phyloP scores from a whole-genome alignment of 2,888 invertebrate genomes.

The Diarsia dahlii region DNA sequence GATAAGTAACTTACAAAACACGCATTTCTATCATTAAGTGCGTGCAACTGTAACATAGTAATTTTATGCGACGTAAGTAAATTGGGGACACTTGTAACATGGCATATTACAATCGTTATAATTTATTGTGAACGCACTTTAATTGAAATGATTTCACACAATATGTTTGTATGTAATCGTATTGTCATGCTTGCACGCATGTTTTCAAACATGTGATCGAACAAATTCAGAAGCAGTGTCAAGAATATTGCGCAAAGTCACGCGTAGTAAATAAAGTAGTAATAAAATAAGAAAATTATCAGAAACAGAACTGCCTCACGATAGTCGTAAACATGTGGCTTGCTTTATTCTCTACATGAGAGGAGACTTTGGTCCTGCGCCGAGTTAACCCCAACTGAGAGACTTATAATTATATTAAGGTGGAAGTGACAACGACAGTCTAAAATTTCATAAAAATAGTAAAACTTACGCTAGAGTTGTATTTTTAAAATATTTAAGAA shows the following conservation, averaged over 20 bases:
- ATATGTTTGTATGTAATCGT: not conserved
- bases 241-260: not conserved
- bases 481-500: too few relatives aligned
- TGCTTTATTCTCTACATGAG: too few relatives aligned
- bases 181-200: too few relatives aligned
- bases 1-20: conserved; percentile 22
- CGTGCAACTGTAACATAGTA: conserved; percentile 24
- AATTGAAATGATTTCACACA: conserved; percentile 16
- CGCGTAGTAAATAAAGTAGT: not conserved
- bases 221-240: conserved; percentile 22
- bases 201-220: conserved; percentile 18
- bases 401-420: too few relatives aligned
- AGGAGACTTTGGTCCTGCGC: too few relatives aligned
- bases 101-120: conserved; percentile 16
- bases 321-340: too few relatives aligned
- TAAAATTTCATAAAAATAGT: too few relatives aligned
- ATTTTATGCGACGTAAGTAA: conserved; percentile 2
- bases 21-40: conserved; percentile 41
- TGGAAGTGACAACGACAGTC: too few relatives aligned
- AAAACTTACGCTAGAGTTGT: too few relatives aligned
- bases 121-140: conserved; percentile 20
- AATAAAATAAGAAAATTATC: not conserved
- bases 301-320: not conserved
- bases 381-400: too few relatives aligned
- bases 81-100: conserved; percentile 29